Percentiles rank a stretch among this genome's conserved stretches.
Conservation (phyloP, 2,797 vertebrate genomes). For the Coendou prehensilis region DNA sequence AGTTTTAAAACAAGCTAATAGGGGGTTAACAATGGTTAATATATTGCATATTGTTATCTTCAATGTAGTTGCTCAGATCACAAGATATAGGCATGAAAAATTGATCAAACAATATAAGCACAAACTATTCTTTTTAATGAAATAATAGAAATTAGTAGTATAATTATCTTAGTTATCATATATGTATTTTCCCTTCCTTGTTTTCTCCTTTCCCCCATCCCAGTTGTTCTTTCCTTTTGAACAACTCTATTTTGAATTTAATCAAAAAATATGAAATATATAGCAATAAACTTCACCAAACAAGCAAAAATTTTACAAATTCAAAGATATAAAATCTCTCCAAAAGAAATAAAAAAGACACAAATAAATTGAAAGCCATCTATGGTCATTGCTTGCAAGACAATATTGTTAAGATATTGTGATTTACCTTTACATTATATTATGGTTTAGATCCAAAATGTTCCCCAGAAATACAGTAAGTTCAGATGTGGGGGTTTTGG, state of each 20-base stretch:
- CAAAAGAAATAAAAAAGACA: slow-evolving; percentile 19
- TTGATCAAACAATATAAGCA: too few species aligned
- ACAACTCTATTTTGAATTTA: not conserved
- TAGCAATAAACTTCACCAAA: not conserved
- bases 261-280: slow-evolving; percentile 19
- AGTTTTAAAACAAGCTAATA: too few species aligned
- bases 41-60: too few species aligned
- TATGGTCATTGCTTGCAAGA: not conserved
- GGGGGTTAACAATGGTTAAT: too few species aligned
- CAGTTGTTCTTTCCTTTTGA: not conserved
- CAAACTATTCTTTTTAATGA: too few species aligned
- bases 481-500: not conserved
- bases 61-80: too few species aligned
- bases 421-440: not conserved
- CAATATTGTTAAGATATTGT: not conserved
- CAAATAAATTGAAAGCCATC: not conserved
- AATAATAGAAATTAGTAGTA: too few species aligned
- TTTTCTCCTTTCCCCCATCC: too few species aligned
- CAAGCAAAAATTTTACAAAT: not conserved
- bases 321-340: not conserved
- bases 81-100: too few species aligned
- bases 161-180: too few species aligned
- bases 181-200: too few species aligned
- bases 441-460: not conserved
- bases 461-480: not conserved